Evolutionary conservation across 2,797 vertebrate genomes (phyloP).

Genomic region (Crax fasciolata): DNA sequence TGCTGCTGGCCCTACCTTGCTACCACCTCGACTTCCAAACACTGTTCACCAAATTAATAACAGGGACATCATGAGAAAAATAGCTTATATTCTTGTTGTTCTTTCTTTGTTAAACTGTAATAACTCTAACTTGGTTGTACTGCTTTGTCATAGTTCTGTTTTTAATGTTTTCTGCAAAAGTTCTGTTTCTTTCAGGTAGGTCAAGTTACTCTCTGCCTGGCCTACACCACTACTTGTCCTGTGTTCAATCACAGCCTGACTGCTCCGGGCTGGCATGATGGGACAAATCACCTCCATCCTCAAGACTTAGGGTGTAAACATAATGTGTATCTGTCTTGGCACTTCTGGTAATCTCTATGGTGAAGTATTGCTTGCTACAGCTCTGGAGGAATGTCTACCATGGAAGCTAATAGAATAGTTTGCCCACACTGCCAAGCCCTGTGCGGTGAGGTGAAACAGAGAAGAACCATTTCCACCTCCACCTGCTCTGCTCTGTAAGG

Average conservation of each 20-base stretch:
- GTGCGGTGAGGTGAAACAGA: not conserved
- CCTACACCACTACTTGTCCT: not conserved
- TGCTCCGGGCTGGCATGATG: rapidly evolving
- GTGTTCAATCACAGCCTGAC: not conserved
- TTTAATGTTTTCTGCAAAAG: not conserved
- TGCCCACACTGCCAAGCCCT: not conserved
- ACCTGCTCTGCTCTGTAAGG: not conserved
- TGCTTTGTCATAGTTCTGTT: not conserved
- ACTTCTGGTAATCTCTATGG: not conserved
- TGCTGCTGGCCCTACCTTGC: not conserved
- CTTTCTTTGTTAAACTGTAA: not conserved
- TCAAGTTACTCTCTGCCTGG: not conserved
- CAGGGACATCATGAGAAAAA: not conserved
- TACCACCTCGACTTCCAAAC: not conserved
- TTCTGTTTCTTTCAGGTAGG: not conserved
- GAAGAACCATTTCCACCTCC: rapidly evolving
- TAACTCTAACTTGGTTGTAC: not conserved
- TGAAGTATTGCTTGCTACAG: not conserved
- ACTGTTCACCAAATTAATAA: not conserved
- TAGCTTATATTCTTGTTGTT: not conserved
- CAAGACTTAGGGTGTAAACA: rapidly evolving
- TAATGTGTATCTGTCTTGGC: not conserved
- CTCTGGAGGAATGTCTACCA: not conserved
- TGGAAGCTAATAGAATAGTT: rapidly evolving
- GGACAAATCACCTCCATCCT: not conserved